A percentile compares a stretch with the other conserved stretches of the same genome.
Evolutionary conservation across 2,113 vertebrate genomes (phyloP).

Genomic region (Ceyx margarethae): DNA sequence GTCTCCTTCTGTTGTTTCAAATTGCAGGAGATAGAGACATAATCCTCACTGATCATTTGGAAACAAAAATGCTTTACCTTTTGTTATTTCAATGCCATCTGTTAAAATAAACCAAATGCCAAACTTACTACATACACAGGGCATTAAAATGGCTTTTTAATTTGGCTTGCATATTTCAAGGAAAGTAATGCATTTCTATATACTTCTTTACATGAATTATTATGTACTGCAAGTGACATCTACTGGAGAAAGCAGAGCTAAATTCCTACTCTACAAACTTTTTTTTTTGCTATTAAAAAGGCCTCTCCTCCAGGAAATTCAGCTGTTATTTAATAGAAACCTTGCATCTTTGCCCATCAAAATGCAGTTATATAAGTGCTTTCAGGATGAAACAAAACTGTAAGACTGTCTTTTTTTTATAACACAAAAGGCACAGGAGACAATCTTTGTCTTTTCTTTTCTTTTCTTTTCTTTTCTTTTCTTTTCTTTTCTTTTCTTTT

Average conservation of each 20-base stretch:
- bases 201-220: slow-evolving; percentile 76
- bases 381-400: not conserved
- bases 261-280: slow-evolving; percentile 69
- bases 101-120: slow-evolving; percentile 72
- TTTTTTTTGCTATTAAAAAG: slow-evolving; percentile 46
- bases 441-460: not conserved
- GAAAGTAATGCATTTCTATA: slow-evolving; percentile 40
- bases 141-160: slow-evolving; percentile 53
- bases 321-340: slow-evolving; percentile 25
- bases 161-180: slow-evolving; percentile 37
- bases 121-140: slow-evolving; percentile 45
- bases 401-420: slow-evolving; percentile 4
- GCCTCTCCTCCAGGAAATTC: slow-evolving; percentile 1
- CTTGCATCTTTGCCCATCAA: not conserved
- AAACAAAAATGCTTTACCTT: slow-evolving; percentile 68
- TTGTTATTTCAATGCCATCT: slow-evolving; percentile 74
- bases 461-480: not conserved
- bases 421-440: not conserved
- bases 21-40: slow-evolving; percentile 49
- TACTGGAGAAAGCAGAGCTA: slow-evolving; percentile 82
- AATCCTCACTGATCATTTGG: slow-evolving; percentile 62
- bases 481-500: not conserved
- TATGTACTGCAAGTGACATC: slow-evolving; percentile 85
- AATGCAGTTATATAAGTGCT: not conserved
- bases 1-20: slow-evolving; percentile 66